Base-by-base conservation (phyloP, 2,888 invertebrate species). In the Thymelicus sylvestris region DNA sequence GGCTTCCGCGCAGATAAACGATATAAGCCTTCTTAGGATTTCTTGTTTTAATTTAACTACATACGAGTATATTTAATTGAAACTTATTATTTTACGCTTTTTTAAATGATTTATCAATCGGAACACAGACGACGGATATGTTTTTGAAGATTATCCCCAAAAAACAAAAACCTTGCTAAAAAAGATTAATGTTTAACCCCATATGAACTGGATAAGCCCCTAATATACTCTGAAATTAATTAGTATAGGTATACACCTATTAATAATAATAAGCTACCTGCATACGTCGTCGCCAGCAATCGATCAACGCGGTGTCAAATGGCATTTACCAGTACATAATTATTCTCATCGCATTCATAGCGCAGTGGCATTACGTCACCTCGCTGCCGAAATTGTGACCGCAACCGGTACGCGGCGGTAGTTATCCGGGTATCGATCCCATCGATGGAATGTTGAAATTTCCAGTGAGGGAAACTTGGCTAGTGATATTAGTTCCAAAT, bases 21-120 rank as follows among this genome's bases (percentile, higher is more conserved):
- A 67, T 67, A 67, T 67, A 62, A 67, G 62, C 52, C 19, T 67
- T 67, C 55, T 62, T 52, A 31, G 12, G 44, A 62, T 44, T 67
- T 62, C 62, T 67, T 67, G 62, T 39, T 67, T 62, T 61, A 15
- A 67, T 50, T 61, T 61, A 31, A 39, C n/a, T n/a, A n/a, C n/a
- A n/a, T n/a, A n/a, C n/a, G n/a, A n/a, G n/a, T n/a, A 7, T 48
- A 48, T 12, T 61, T 12, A 4, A 24, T 12, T 24, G 44, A 24
- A 13, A 61, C 41, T n/a, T 38, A 31, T 2, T 31, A 31, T 31
- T 31, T 31, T 5, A 31, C 3, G 31, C 31, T 31, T 31, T 31
- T 19, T 31, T 31, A 31, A 2, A 31, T 31, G 31, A 31, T 31
- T 31, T 31, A 3, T 31, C 3, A 31, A 31, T 31, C 31, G 31